Conservation (phyloP, 2,113 vertebrate genomes). For the Condylura cristata region DNA sequence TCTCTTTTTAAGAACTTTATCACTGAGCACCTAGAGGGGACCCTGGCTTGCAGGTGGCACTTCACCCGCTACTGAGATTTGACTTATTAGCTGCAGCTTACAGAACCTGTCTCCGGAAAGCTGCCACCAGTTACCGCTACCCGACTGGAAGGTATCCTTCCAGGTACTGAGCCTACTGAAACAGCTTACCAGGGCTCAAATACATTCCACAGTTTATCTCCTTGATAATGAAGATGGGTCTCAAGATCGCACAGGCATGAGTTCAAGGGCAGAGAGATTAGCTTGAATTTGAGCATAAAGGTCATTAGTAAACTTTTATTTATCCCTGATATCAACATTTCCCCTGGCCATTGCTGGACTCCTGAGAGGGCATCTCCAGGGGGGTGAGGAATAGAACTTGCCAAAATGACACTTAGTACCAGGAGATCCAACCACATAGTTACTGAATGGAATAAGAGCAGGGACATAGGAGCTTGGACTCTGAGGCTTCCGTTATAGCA, state of each 20-base stretch:
- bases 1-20: not conserved
- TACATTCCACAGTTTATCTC: not conserved
- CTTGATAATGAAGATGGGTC: not conserved
- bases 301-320: not conserved
- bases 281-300: constrained; percentile 12
- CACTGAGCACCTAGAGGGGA: not conserved
- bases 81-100: not conserved
- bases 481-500: not conserved
- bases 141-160: not conserved
- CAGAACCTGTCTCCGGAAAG: not conserved
- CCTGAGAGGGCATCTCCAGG: not conserved
- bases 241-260: not conserved
- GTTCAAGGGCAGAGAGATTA: not conserved
- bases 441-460: not conserved
- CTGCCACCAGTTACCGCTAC: not conserved
- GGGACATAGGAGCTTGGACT: not conserved
- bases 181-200: not conserved
- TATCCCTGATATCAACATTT: not conserved
- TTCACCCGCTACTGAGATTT: not conserved
- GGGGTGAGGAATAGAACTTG: not conserved
- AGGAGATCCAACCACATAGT: not conserved
- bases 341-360: not conserved
- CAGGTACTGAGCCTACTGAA: not conserved
- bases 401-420: not conserved
- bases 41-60: not conserved